Conservation (phyloP, 2,797 vertebrate species). For the Picus viridis region DNA sequence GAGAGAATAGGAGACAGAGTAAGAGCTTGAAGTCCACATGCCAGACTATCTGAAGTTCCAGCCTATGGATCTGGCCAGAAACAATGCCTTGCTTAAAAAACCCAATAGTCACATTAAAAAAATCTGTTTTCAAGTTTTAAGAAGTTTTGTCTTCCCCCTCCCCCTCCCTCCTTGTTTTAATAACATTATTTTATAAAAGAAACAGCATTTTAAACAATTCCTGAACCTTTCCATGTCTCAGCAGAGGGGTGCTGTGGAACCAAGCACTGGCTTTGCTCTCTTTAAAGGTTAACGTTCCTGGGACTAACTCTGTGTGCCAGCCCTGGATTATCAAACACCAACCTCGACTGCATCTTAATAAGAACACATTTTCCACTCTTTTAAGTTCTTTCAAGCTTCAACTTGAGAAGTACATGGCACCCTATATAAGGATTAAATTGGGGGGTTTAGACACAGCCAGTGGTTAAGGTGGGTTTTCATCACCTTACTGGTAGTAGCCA, state of each 20-base stretch:
- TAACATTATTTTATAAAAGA: neutral
- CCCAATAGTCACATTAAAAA: neutral
- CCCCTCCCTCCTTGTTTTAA: neutral
- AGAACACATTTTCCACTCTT: neutral
- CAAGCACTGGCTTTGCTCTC: neutral
- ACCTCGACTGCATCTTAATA: neutral
- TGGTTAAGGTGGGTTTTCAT: constrained; percentile 17
- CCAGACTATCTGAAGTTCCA: neutral
- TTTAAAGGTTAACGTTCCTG: neutral
- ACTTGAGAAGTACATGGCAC: neutral
- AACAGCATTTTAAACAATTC: neutral
- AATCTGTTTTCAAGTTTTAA: neutral
- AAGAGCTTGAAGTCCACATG: neutral
- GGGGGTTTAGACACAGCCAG: neutral
- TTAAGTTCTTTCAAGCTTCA: neutral
- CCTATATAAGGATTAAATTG: neutral
- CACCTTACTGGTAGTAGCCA: neutral
- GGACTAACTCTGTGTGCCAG: neutral
- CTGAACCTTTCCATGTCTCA: neutral
- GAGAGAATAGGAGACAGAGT: neutral
- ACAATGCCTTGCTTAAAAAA: neutral
- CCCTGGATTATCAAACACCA: neutral
- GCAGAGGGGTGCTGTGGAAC: neutral
- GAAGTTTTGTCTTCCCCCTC: neutral
- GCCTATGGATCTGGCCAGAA: neutral